Conservation (phyloP, 2,113 vertebrate genomes). For the Bungarus multicinctus region DNA sequence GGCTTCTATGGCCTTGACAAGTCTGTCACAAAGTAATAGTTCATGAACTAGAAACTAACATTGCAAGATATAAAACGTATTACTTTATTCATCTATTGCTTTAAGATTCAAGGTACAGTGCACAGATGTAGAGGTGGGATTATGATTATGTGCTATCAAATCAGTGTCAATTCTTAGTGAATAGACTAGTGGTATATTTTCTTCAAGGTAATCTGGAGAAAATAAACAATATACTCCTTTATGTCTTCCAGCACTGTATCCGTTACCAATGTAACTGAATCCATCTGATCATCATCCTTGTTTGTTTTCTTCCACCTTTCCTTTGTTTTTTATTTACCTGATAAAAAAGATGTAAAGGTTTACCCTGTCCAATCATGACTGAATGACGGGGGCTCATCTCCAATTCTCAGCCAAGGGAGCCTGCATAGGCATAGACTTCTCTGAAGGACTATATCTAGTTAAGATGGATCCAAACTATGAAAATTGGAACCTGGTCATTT, state of each 20-base stretch:
- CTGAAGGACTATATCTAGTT: neutral
- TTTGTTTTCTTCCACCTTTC: neutral
- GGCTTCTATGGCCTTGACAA: neutral
- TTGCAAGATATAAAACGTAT: neutral
- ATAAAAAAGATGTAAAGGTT: neutral
- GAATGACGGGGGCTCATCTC: neutral
- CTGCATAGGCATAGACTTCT: neutral
- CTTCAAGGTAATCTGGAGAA: neutral
- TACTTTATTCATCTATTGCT: neutral
- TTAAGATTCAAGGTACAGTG: neutral
- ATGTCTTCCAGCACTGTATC: neutral
- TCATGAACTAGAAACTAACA: neutral
- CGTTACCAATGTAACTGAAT: neutral
- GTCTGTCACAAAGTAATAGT: neutral
- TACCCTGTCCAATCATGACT: neutral
- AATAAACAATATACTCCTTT: neutral
- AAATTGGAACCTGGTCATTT: neutral
- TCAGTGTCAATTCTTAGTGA: neutral
- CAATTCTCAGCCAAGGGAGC: neutral
- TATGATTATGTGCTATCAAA: neutral
- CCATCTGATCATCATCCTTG: neutral
- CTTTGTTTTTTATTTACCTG: neutral
- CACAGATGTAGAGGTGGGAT: neutral
- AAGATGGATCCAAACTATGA: neutral
- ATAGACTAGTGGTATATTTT: neutral